These are phyloP conservation scores for Xanthorhoe spadicearia DNA, from an alignment of 2,888 invertebrate genomes.

Conservation along the genomic window DNA sequence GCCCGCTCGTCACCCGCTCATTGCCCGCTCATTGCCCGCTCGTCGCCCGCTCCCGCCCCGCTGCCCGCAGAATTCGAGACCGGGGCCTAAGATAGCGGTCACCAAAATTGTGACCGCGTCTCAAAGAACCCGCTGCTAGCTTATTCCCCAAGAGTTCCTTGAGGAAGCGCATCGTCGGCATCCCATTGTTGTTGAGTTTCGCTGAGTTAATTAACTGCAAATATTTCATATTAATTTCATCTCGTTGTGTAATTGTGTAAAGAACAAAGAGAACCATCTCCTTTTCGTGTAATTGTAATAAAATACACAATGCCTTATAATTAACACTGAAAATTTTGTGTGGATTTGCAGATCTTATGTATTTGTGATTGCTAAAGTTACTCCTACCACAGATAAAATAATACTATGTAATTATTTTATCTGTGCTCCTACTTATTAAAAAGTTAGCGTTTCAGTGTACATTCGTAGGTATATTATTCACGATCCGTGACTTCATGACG, in stretches of 20 bases:
- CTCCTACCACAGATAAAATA: no score
- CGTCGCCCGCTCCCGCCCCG: no score
- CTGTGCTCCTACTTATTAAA: no score
- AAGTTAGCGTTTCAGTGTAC: no score
- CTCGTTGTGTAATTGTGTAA: slow-evolving; percentile 26
- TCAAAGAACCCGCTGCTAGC: not conserved
- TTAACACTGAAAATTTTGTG: slow-evolving; percentile 1
- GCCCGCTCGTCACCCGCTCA: no score
- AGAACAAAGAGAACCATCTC: slow-evolving; percentile 26
- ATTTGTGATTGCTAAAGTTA: no score
- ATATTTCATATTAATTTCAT: slow-evolving; percentile 40
- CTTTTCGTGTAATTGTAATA: slow-evolving; percentile 17
- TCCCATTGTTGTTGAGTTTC: slow-evolving; percentile 37
- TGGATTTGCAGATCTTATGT: slow-evolving; percentile 4
- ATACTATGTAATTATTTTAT: no score
- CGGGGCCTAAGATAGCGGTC: no score
- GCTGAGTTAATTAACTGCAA: slow-evolving; percentile 39
- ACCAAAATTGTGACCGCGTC: not conserved
- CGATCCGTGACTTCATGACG: no score
- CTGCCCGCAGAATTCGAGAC: no score
- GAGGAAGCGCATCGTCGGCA: slow-evolving; percentile 36
- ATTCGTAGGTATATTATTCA: no score
- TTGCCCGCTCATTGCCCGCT: no score
- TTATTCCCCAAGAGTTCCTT: not conserved
- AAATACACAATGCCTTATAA: slow-evolving; percentile 22